These are phyloP conservation scores for Cantharis rufa DNA, from an alignment of 2,888 invertebrate genomes.

Conservation along the genomic window DNA sequence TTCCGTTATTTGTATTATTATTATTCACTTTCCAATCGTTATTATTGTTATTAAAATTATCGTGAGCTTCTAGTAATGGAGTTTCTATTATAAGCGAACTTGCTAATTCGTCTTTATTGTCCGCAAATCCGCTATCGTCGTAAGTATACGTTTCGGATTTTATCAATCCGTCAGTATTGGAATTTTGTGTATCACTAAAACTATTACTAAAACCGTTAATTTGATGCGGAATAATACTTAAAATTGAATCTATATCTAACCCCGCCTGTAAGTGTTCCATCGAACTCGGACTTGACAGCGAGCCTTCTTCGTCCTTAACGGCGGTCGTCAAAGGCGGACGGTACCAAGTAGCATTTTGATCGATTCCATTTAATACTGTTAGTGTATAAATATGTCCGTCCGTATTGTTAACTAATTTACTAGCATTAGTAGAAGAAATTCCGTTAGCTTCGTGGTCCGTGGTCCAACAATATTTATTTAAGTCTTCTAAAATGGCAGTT, in stretches of 20 bases:
- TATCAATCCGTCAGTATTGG: slow-evolving; percentile 65
- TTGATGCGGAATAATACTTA: slow-evolving; percentile 71
- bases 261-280: slow-evolving; percentile 63
- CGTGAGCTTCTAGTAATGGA: slow-evolving; percentile 62
- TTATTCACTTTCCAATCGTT: slow-evolving; percentile 83
- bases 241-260: slow-evolving; percentile 78
- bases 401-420: slow-evolving; percentile 64
- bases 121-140: slow-evolving; percentile 77
- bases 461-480: slow-evolving; percentile 84
- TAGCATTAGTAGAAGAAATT: slow-evolving; percentile 57
- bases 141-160: slow-evolving; percentile 76
- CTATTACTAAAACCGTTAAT: slow-evolving; percentile 65
- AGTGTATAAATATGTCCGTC: slow-evolving; percentile 84
- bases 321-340: slow-evolving; percentile 65
- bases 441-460: slow-evolving; percentile 63
- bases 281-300: slow-evolving; percentile 63
- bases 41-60: slow-evolving; percentile 70
- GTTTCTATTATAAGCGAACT: slow-evolving; percentile 57
- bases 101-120: slow-evolving; percentile 63
- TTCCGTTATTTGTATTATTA: slow-evolving; percentile 42
- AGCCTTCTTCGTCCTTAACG: slow-evolving; percentile 68
- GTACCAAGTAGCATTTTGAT: slow-evolving; percentile 57
- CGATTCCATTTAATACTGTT: slow-evolving; percentile 81
- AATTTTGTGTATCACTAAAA: slow-evolving; percentile 61
- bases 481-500: slow-evolving; percentile 78